Evolutionary conservation across 2,888 invertebrate species (phyloP), one percentile per base, ranked within the genome.

Genomic region (Barypeithes pellucidus): DNA sequence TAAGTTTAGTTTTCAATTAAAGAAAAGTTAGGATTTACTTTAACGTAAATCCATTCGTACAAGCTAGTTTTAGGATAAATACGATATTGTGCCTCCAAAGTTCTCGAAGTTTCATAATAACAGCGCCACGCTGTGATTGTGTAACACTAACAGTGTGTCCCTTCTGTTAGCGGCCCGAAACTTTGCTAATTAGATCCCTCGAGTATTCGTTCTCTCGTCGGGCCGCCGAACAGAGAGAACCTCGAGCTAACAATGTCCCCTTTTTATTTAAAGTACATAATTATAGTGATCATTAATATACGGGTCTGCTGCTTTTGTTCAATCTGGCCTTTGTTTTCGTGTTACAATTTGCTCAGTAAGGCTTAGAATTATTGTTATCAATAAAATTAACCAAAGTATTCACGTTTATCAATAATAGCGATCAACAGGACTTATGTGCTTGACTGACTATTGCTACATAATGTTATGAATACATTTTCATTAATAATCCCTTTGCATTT

Each of bases 161-260:
- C 67, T 60, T 74, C 65, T 75, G 73, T 76, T 72, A 66, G 63
- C 71, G 54, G 73, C 67, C 70, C 47, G 62, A 78, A 77, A 78
- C 78, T 78, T 78, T 77, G 60, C 76, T 78, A 77, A 78, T 78
- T 78, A 76, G 77, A 73, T 78, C 76, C 69, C 76, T 41, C 36
- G 74, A 75, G 76, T 75, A 77, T 75, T 75, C 75, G 54, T 75
- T 69, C 45, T 65, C 33, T 66, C 59, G 67, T 16, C 41, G 50
- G 57, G 20, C 57, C 45, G 45, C n/a, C 47, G 54, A 72, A 11
- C 57, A 43, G 67, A 62, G 70, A 66, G 67, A 74, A 67, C 67
- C 62, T 59, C 67, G 43, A 67, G 57, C 68, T 67, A 67, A 73
- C 75, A 72, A 71, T 71, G 73, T 75, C 68, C 60, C 73, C 69